Conservation (phyloP, 2,113 vertebrate species). For the Chlorodrepanis virens region DNA sequence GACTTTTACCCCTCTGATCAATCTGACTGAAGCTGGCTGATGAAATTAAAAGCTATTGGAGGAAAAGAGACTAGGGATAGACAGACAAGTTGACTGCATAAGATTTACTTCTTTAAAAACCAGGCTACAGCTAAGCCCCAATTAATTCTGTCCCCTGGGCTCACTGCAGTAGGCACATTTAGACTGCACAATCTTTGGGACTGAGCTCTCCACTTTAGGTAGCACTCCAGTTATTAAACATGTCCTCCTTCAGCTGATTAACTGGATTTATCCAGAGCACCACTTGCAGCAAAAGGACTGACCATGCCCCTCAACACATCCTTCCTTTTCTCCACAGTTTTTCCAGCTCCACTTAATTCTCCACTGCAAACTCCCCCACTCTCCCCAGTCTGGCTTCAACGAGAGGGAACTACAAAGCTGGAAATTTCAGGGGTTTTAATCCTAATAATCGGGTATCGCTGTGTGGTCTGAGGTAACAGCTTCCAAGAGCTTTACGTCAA, state of each 20-base stretch:
- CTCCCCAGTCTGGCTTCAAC: neutral
- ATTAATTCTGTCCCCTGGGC: slow-evolving; percentile 23
- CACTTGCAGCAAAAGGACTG: neutral
- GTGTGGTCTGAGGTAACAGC: neutral
- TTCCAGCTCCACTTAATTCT: neutral
- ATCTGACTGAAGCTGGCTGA: neutral
- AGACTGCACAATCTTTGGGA: neutral
- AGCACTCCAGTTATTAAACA: neutral
- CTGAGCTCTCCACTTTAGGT: neutral
- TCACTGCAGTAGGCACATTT: slow-evolving; percentile 1
- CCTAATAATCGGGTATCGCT: neutral
- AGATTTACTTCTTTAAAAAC: slow-evolving; percentile 8
- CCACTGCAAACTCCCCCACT: neutral
- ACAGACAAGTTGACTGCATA: neutral
- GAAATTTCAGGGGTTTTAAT: neutral
- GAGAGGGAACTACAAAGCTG: neutral
- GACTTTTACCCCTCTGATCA: neutral
- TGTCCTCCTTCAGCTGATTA: neutral
- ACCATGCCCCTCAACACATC: neutral
- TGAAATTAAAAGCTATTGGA: slow-evolving; percentile 43
- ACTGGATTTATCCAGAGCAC: neutral
- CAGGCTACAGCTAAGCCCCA: slow-evolving; percentile 29
- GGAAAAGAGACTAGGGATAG: neutral
- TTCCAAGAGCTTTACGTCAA: neutral
- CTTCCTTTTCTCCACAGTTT: neutral